A percentile compares a stretch with the other conserved stretches of the same genome.
phyloP scores from a whole-genome alignment of 2,113 vertebrate species.

The Sula dactylatra region DNA sequence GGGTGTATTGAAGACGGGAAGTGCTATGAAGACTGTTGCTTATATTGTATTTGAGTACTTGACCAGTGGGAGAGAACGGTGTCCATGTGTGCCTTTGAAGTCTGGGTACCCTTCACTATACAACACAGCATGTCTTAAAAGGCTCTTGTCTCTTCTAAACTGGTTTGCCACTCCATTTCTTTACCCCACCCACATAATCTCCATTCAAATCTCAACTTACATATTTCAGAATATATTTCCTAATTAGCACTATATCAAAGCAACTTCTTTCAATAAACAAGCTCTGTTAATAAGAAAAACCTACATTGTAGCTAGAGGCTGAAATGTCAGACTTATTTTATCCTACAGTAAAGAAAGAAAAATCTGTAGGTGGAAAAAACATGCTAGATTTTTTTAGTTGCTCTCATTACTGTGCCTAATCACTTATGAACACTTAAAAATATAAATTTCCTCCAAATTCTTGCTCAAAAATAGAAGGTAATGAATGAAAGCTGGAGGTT shows the following conservation, averaged over 20 bases:
- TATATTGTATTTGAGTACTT: neutral
- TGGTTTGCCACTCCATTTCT: neutral
- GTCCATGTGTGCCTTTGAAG: neutral
- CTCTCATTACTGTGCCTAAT: conserved; percentile 18
- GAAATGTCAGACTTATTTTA: neutral
- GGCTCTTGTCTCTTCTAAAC: neutral
- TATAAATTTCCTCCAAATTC: conserved; percentile 15
- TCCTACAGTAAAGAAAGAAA: neutral
- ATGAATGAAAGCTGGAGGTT: conserved; percentile 39
- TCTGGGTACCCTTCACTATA: neutral
- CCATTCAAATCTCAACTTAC: neutral
- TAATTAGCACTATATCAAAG: neutral
- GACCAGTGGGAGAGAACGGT: neutral
- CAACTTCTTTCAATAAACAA: neutral
- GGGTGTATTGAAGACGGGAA: neutral
- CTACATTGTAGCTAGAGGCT: neutral
- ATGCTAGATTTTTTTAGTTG: neutral
- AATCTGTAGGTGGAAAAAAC: neutral
- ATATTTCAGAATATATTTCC: neutral
- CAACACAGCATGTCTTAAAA: neutral
- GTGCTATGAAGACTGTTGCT: neutral
- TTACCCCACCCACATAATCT: neutral
- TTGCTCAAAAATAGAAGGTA: conserved; percentile 27
- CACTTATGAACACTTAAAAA: conserved; percentile 18
- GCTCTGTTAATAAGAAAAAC: neutral